A percentile compares a stretch with the other conserved stretches of the same genome.
Evolutionary conservation across 2,113 vertebrate species (phyloP).

Genomic region (Sclerurus mexicanus): DNA sequence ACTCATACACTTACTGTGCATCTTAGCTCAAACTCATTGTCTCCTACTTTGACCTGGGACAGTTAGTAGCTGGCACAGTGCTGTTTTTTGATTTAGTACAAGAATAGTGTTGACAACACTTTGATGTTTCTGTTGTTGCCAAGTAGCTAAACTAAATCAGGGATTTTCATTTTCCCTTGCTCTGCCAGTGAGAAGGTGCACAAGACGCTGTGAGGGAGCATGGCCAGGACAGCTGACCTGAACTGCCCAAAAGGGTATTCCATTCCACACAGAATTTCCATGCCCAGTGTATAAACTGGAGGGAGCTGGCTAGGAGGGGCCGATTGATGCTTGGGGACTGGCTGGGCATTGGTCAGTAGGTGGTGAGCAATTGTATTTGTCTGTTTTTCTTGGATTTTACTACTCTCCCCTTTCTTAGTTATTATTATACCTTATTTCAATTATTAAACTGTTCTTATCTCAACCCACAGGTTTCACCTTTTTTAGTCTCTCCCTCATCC

Average conservation of each 20-base stretch:
- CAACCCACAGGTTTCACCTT: not conserved
- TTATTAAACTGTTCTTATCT: not conserved
- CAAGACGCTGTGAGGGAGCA: not conserved
- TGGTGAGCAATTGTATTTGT: not conserved
- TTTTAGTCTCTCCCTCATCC: not conserved
- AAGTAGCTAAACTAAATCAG: not conserved
- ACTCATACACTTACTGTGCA: not conserved
- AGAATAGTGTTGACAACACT: not conserved
- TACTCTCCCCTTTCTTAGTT: not conserved
- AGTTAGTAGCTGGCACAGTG: not conserved
- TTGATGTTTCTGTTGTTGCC: not conserved
- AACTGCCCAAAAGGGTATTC: not conserved
- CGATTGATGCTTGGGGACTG: accelerated
- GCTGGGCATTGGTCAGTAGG: not conserved
- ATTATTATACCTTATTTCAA: not conserved
- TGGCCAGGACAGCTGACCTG: not conserved
- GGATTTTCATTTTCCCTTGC: not conserved
- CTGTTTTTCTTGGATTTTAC: not conserved
- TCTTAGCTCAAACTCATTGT: not conserved
- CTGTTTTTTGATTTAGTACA: not conserved
- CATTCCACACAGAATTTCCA: not conserved
- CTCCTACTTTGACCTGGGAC: not conserved
- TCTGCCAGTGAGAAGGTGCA: not conserved
- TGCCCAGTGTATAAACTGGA: not conserved
- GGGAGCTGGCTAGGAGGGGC: not conserved